Evolutionary conservation across 2,797 vertebrate genomes (phyloP), one percentile per base, ranked within the genome.

Genomic region (Gallinago stenura): DNA sequence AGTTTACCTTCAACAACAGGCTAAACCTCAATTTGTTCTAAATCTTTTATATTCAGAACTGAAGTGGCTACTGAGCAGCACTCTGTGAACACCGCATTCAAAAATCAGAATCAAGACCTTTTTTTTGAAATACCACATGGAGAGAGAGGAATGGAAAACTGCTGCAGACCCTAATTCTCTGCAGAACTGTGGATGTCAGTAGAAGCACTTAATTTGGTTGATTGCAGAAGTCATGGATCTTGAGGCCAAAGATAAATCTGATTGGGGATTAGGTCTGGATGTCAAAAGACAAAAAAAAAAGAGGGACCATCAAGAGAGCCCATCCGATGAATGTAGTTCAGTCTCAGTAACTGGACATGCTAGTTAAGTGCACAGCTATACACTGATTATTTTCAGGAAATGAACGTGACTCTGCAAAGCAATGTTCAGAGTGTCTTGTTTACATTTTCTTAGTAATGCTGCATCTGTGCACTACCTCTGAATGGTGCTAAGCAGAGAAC

Each of bases 401-500:
- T 3, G 21, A 73, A 71, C 64, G 46, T 51, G 70, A 76, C 71
- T 87, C 56, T 93, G 72, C 82, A 85, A 89, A 95, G 89, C 70
- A 86, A 79, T 83, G 85, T 95, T 95, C 89, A 86, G 9, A 88
- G 54, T 68, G 46, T 83, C 84, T 90, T 91, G 95, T 94, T 97
- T 96, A 95, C 90, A 92, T 92, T 87, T 95, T 93, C 79, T 87
- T 78, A 78, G 53, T 78, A 75, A 83, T 93, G 84, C 89, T 95
- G 92, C 92, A 91, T 88, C 48, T 35, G 54, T 78, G 94, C 92
- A 78, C 84, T 94, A 94, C 92, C 91, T 97, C 94, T 81, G 84
- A 96, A 94, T 83, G 86, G 72, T 96, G 85, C 92, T 93, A 77
- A 96, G 95, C 92, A 95, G 84, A 94, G 92, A 96, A 41, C 8